A percentile compares a stretch with the other conserved stretches of the same genome.
Conservation (phyloP, 1,140 invertebrate species). For the Drosophila kohkoa region DNA sequence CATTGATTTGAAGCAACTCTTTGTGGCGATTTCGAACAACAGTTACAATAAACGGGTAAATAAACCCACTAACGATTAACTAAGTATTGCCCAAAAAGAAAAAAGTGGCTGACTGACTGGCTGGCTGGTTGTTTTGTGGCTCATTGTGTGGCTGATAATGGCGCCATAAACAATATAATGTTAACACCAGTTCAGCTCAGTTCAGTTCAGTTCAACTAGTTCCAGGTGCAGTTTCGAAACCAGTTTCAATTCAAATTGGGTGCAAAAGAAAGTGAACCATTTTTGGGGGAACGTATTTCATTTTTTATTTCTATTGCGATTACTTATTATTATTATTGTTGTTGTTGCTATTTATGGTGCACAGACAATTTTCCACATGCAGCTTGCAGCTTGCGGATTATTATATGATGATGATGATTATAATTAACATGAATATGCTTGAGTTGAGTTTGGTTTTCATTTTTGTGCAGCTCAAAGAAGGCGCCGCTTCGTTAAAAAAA, state of each 20-base stretch:
- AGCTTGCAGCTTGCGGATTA: slow-evolving; percentile 6
- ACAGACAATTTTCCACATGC: background rate
- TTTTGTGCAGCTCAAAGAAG: slow-evolving; percentile 21
- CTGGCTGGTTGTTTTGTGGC: too few species aligned
- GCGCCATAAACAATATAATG: slow-evolving; percentile 14
- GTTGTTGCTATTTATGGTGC: background rate
- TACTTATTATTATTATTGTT: background rate
- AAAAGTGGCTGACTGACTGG: background rate
- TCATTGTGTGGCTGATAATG: background rate
- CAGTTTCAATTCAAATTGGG: slow-evolving; percentile 72
- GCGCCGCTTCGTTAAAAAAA: slow-evolving; percentile 17
- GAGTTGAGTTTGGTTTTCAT: slow-evolving; percentile 37
- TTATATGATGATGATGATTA: slow-evolving; percentile 29
- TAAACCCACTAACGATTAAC: slow-evolving; percentile 16
- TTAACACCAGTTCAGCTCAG: slow-evolving; percentile 44
- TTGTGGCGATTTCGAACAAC: too few species aligned
- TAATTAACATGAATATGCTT: slow-evolving; percentile 48
- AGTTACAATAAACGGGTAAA: background rate
- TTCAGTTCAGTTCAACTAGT: slow-evolving; percentile 19
- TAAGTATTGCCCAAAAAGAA: background rate
- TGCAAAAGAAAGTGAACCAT: slow-evolving; percentile 79
- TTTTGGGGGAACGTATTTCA: slow-evolving; percentile 58
- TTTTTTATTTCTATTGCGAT: background rate
- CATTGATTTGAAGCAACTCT: too few species aligned
- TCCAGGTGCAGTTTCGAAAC: slow-evolving; percentile 51